Conservation (phyloP, 1,140 invertebrate genomes). For the Macrostomum lignano region DNA sequence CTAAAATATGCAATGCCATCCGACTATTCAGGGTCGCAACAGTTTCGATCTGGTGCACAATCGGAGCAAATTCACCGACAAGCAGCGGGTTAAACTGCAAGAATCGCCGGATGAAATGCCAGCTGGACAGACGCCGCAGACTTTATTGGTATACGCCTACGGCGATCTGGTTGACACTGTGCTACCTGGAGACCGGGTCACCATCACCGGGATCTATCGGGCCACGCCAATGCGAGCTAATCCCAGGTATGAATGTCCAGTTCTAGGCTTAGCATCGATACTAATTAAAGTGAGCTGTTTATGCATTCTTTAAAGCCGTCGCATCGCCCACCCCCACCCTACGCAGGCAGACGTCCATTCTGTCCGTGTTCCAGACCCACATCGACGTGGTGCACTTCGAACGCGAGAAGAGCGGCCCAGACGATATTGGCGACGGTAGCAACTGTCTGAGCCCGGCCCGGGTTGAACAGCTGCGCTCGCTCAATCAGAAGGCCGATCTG, state of each 20-base stretch:
- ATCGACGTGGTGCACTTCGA: conserved; percentile 78
- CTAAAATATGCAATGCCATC: no score
- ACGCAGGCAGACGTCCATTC: not conserved
- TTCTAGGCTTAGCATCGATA: no score
- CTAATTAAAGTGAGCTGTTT: no score
- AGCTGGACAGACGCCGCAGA: conserved; percentile 81
- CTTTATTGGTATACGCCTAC: conserved; percentile 62
- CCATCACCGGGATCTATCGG: conserved; percentile 64
- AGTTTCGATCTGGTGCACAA: conserved; percentile 96
- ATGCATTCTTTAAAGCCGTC: no score
- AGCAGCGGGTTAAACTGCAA: conserved; percentile 87
- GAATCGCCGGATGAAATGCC: conserved; percentile 61
- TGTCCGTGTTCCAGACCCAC: conserved; percentile 40
- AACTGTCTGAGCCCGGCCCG: conserved; percentile 46
- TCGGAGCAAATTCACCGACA: conserved; percentile 75
- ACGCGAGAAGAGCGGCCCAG: conserved; percentile 4
- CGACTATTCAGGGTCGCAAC: no score
- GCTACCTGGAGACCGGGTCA: conserved; percentile 68
- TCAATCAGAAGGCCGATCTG: conserved; percentile 57
- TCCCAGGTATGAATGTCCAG: no score
- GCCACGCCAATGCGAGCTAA: conserved; percentile 56
- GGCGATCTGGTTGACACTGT: conserved; percentile 77
- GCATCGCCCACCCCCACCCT: no score
- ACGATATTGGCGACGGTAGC: conserved; percentile 1
- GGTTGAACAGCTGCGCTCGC: conserved; percentile 45